Base-by-base conservation (phyloP, 1,140 invertebrate species). In the Wasmannia auropunctata region DNA sequence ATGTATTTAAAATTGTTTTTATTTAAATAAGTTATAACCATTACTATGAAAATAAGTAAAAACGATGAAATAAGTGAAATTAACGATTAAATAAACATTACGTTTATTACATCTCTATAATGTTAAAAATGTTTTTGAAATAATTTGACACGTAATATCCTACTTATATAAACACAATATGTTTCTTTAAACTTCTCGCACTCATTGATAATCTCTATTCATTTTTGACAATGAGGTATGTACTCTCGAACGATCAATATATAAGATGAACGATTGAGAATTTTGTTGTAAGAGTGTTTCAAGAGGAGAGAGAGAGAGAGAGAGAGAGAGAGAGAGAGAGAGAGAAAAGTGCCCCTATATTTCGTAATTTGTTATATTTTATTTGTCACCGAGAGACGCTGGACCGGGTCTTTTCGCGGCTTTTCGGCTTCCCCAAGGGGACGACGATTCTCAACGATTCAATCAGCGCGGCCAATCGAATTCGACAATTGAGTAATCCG, bases 401-500 rank as follows among this genome's bases (percentile, higher is more conserved):
- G 80, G 40, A 51, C 28, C 28, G 40, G 16, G 11, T 34, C 86
- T 63, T 46, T 65, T 37, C 49, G 84, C 40, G 76, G 84, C 67
- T 83, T 83, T 83, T 83, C 67, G 79, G 37, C n/a, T 72, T 74
- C 79, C 34, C n/a, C 79, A 1, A 31, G 65, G 58, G 79, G 31
- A 43, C 62, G 37, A 77, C 76, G 86, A 88, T 90, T 90, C 86
- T 76, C 88, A 76, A 75, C 63, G 88, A 90, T 90, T 90, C 89
- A 90, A 90, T 90, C 89, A 89, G 88, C 88, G 74, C 86, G 69
- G 86, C 81, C 88, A 90, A 90, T 90, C 81, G 72, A 88, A 87
- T 89, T 87, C 86, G 86, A 89, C 88, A 81, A 90, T 89, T 88
- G 88, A 79, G 88, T 88, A 90, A 90, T 87, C 85, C 79, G 62